Percentiles rank a stretch among this genome's conserved stretches.
These are phyloP conservation scores for Habrosyne pyritoides DNA, from an alignment of 2,888 invertebrate species.

Conservation along the genomic window DNA sequence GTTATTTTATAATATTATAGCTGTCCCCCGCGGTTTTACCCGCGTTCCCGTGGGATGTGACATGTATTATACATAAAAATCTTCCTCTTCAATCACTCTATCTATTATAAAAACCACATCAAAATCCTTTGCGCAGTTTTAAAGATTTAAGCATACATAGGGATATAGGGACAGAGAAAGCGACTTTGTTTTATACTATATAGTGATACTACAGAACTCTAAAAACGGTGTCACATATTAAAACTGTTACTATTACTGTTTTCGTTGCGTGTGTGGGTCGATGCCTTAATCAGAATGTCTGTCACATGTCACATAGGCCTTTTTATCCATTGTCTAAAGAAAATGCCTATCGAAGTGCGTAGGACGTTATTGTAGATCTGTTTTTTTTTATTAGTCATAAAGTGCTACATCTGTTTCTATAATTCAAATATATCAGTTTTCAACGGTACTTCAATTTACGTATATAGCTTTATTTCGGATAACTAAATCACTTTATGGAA, in stretches of 20 bases:
- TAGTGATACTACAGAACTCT: too few relatives aligned
- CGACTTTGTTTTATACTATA: too few relatives aligned
- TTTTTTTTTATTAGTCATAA: slow-evolving; percentile 49
- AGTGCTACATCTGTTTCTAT: slow-evolving; percentile 27
- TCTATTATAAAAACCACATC: too few relatives aligned
- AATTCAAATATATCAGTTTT: slow-evolving; percentile 37
- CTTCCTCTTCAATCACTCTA: too few relatives aligned
- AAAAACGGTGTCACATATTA: background rate
- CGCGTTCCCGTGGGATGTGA: too few relatives aligned
- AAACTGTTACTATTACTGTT: background rate
- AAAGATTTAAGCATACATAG: too few relatives aligned
- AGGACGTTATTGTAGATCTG: slow-evolving; percentile 38
- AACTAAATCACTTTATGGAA: background rate
- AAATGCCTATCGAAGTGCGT: slow-evolving; percentile 28
- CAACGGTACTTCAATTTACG: slow-evolving; percentile 31
- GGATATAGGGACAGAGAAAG: too few relatives aligned
- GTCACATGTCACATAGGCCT: slow-evolving; percentile 34
- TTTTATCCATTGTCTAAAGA: slow-evolving; percentile 34
- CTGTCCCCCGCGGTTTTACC: too few relatives aligned
- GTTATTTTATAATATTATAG: too few relatives aligned
- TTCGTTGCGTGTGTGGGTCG: background rate
- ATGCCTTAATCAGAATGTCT: slow-evolving; percentile 27
- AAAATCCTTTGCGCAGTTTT: too few relatives aligned
- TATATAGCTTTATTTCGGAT: slow-evolving; percentile 33
- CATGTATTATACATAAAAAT: too few relatives aligned